Evolutionary conservation across 2,113 vertebrate species (phyloP), one percentile per base, ranked within the genome.

Genomic region (Sula dactylatra): DNA sequence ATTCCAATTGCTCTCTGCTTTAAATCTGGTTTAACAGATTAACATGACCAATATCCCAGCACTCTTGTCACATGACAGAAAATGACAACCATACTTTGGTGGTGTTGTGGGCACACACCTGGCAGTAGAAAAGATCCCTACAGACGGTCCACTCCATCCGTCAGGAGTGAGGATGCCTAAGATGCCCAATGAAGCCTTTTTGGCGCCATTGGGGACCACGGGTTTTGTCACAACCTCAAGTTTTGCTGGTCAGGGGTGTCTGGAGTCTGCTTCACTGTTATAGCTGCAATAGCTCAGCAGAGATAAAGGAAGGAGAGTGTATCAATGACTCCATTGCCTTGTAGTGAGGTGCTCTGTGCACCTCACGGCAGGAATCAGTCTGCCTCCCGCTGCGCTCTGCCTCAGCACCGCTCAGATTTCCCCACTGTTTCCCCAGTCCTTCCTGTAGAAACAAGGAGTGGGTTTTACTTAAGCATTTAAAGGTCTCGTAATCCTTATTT

Each of bases 351-450:
- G 31, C 42, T 36, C n/a, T 31, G 31, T 32, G 13, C 34, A 31
- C 9, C 13, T 15, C 6, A 1, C 2, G 8, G 27, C 34, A 61
- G 66, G 34, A 47, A 29, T 34, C 1, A 6, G 31, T 16, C 14
- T 56, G 26, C 16, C 16, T 38, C 36, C 20, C 2, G 0, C 38
- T 59, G 56, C 24, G 21, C 36, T 20, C 13, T 74, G 42, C 36
- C 62, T 64, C 76, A 58, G 25, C 36, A 11, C 13, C 1, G 1
- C 7, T 36, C 27, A 9, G 24, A 32, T 49, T 49, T 38, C 38
- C 18, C 24, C 38, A 10, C 24, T 0, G 0, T 54, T 44, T 62
- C 22, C 31, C 2, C 1, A 81, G 25, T 16, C 24, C 31, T 80
- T 26, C 31, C 49, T 1, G 0, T 1, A 19, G 22, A 13, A 70